Base-by-base conservation (phyloP, 2,888 invertebrate genomes). In the Rhaphigaster nebulosa region DNA sequence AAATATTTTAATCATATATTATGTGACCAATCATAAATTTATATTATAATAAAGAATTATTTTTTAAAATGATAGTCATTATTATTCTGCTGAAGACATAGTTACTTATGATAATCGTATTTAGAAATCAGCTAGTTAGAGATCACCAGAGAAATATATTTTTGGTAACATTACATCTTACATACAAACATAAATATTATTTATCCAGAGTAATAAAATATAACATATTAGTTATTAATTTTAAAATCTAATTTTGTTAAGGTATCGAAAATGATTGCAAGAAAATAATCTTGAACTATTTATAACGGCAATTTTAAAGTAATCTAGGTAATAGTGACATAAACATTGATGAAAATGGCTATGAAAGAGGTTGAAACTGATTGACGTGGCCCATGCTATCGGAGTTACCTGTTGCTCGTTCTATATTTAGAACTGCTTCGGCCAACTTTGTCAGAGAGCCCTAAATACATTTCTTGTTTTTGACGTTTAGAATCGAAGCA, bases 341-440 rank as follows among this genome's bases (percentile, higher is more conserved):
- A 70, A 20, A 70, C 38, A 70, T 70, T 70, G 70, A 70, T 70
- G 70, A 70, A 70, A 70, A 70, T 20, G 70, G 70, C 20, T 70
- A 34, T 70, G 70, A 70, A 70, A 70, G 70, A 34, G 70, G 5
- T 20, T 70, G 34, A 18, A 34, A 70, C 70, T 70, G 70, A 70
- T 34, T 70, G 70, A 70, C 34, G 70, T 70, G 34, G 70, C 29
- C 15, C 65, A 29, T 29, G 29, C 70, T 70, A 70, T 70, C 34
- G 23, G 34, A 70, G 34, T 34, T 70, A 70, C 70, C 70, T 70
- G 70, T 70, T 70, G 70, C 70, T 34, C 70, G 34, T 34, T 34
- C 70, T 70, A 70, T 70, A 70, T 70, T 34, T 70, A 70, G 70
- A 70, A 18, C 34, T 70, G 34, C 70, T 70, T 34, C 29, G 20